Percentiles rank a stretch among this genome's conserved stretches.
These are phyloP conservation scores for Podilymbus podiceps DNA, from an alignment of 2,113 vertebrate species.

Conservation along the genomic window DNA sequence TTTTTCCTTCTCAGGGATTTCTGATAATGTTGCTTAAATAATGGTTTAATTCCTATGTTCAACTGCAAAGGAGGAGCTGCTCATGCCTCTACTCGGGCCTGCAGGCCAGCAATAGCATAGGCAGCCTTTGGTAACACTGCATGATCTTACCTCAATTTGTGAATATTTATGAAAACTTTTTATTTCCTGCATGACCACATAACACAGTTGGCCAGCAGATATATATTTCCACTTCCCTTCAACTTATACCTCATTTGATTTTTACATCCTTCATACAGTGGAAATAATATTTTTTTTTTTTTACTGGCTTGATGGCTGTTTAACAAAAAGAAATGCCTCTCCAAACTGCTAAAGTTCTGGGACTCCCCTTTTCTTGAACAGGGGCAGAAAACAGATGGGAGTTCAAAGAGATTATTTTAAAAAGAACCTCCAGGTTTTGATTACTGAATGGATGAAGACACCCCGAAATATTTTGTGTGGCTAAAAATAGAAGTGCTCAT, in stretches of 20 bases:
- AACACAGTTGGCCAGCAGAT: background rate
- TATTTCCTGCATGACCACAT: background rate
- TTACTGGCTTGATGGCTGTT: background rate
- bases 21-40: background rate
- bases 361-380: background rate
- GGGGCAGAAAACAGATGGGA: background rate
- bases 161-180: background rate
- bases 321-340: background rate
- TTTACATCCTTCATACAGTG: background rate
- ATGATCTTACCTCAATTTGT: background rate
- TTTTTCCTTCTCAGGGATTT: background rate
- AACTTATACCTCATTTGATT: background rate
- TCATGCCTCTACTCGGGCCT: background rate
- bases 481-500: slow-evolving; percentile 3
- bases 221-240: background rate
- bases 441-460: slow-evolving; percentile 6
- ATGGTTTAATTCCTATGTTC: background rate
- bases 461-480: background rate
- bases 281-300: background rate
- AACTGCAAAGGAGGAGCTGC: background rate
- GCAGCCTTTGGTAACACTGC: background rate
- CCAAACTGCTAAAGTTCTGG: background rate
- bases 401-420: background rate
- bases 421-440: background rate
- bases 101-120: background rate